Base-by-base conservation (phyloP, 2,113 vertebrate genomes). In the Colossoma macropomum region DNA sequence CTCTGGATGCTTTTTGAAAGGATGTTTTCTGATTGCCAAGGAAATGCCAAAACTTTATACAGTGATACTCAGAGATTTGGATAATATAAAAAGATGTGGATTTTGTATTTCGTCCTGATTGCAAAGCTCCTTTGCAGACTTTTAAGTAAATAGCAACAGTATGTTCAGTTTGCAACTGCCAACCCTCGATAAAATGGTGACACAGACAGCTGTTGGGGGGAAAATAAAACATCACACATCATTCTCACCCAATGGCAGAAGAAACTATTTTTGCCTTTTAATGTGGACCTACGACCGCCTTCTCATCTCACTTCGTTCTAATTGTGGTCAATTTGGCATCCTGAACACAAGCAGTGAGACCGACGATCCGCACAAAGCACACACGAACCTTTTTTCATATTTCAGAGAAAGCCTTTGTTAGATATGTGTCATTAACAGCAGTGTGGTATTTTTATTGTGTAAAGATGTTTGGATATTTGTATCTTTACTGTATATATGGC, bases 1-100 rank as follows among this genome's bases (percentile, higher is more conserved):
- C 59, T 77, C 83, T 89, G 81, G 85, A 86, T 87, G 80, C 86
- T 85, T 86, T 86, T 88, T 70, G 83, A 75, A 75, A 86, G 77
- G 88, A 88, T 91, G 89, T 89, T 92, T 87, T 83, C 68, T 81
- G 88, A 87, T 90, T 92, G 93, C 91, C 92, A 93, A 91, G 89
- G 83, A 91, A 90, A 88, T 90, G 89, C 89, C 91, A 94, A 89
- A 80, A 83, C 70, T 50, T 88, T 76, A 86, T 87, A 90, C 80
- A 88, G 77, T 78, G 69, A 79, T 79, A 85, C 80, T 80, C 82
- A 88, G 48, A 50, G 17, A 21, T 66, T 45, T 66, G 76, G 28
- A 19, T 76, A 76, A 76, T 9, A 21, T 30, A 28, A 30, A 45
- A 41, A 7, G 7, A 41, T 60, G 34, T 25, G 23, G 84, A 87